Conservation (phyloP, 2,113 vertebrate genomes). For the Cyprinodon brontotheroides region DNA sequence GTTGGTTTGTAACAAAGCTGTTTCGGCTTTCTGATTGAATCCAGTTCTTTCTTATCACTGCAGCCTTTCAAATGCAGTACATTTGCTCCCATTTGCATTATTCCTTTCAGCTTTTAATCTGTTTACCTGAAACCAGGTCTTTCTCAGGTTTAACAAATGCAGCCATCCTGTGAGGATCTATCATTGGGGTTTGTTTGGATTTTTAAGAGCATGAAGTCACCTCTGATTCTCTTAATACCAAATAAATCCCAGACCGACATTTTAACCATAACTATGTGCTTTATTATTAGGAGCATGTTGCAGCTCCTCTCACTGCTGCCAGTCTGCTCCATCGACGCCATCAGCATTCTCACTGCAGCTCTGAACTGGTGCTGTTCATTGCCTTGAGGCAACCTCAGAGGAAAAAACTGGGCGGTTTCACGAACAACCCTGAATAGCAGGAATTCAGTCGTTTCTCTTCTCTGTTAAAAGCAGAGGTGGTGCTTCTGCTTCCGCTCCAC, state of each 20-base stretch:
- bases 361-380: background rate
- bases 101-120: background rate
- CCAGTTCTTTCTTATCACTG: background rate
- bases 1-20: background rate
- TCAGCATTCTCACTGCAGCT: background rate
- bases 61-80: too few species aligned
- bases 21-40: background rate
- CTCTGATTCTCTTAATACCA: background rate
- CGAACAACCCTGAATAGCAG: background rate
- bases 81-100: background rate
- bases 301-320: constrained; percentile 5
- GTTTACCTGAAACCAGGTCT: background rate
- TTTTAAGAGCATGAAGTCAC: background rate
- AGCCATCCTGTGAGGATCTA: background rate
- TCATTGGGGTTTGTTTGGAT: background rate
- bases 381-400: background rate
- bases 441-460: background rate
- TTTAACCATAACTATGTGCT: background rate
- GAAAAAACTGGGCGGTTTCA: background rate
- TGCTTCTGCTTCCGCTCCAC: background rate
- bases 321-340: background rate
- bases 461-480: background rate
- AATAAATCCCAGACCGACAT: background rate
- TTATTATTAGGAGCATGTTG: background rate
- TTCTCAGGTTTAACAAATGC: background rate